Percentiles rank a stretch among this genome's conserved stretches.
These are phyloP conservation scores for Drosophila azteca DNA, from an alignment of 1,140 invertebrate species.

Conservation along the genomic window DNA sequence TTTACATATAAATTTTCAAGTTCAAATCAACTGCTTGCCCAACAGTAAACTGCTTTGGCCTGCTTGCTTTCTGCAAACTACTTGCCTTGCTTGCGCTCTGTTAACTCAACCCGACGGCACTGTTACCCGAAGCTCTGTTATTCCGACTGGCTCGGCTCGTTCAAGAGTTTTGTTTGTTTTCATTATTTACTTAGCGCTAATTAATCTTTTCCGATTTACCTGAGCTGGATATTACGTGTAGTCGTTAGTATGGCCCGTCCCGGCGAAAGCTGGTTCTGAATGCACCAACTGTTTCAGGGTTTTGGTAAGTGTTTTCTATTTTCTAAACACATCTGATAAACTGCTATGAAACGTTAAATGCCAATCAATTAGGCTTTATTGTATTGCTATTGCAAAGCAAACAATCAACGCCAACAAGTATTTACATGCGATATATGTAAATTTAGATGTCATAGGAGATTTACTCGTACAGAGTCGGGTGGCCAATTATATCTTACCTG, in stretches of 20 bases:
- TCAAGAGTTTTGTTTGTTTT: constrained; percentile 25
- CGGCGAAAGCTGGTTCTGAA: neutral
- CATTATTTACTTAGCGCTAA: constrained; percentile 30
- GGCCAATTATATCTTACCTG: constrained; percentile 76
- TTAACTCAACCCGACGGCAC: neutral
- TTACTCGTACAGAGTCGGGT: too few species aligned
- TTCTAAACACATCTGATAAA: neutral
- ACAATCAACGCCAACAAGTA: constrained; percentile 5
- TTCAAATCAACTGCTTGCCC: constrained; percentile 1
- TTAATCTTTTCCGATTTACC: constrained; percentile 24
- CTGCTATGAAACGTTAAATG: constrained; percentile 2
- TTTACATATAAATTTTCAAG: neutral
- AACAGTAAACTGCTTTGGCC: constrained; percentile 6
- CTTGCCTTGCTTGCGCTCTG: constrained; percentile 1
- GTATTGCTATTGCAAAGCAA: constrained; percentile 23
- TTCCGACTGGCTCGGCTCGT: constrained; percentile 8
- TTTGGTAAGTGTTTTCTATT: constrained; percentile 18
- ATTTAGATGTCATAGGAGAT: too few species aligned
- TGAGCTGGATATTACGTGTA: neutral
- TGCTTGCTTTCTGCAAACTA: neutral
- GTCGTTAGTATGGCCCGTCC: constrained; percentile 9
- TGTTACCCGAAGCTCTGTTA: constrained; percentile 19
- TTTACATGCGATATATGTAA: neutral
- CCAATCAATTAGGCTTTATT: constrained; percentile 37
- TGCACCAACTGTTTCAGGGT: constrained; percentile 32